These are phyloP conservation scores for Potamarius usumacintae DNA, from an alignment of 2,113 vertebrate genomes.

Conservation along the genomic window DNA sequence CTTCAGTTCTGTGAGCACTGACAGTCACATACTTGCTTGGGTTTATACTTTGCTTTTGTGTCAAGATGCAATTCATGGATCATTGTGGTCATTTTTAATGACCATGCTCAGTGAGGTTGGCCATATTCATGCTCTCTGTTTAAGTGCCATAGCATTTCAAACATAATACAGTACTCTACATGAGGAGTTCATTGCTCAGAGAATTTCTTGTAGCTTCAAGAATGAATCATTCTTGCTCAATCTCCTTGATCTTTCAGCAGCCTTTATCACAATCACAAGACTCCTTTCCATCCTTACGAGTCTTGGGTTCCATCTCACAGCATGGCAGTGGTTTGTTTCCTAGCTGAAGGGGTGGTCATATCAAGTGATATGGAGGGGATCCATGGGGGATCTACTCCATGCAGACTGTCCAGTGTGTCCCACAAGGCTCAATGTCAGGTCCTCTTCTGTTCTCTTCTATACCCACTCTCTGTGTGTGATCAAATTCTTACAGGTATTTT, in stretches of 20 bases:
- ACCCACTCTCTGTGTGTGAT: neutral
- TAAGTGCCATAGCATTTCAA: neutral
- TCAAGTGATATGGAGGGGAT: neutral
- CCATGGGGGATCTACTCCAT: neutral
- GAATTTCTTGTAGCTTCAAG: too few relatives aligned
- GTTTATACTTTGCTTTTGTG: neutral
- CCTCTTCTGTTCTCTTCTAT: neutral
- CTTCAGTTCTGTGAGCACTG: neutral
- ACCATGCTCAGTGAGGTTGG: neutral
- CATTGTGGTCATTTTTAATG: neutral
- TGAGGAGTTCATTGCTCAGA: neutral
- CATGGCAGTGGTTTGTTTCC: neutral
- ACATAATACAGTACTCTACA: neutral
- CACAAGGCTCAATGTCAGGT: neutral
- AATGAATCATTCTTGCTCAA: neutral
- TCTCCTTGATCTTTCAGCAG: neutral
- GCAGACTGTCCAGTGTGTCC: neutral
- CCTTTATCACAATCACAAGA: neutral
- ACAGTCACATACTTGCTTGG: neutral
- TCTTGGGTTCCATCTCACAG: neutral
- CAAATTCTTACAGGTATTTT: neutral
- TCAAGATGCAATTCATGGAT: neutral
- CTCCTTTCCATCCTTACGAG: neutral
- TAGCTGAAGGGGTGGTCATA: neutral
- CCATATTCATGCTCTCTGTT: neutral